Percentiles rank a stretch among this genome's conserved stretches.
Evolutionary conservation across 2,113 vertebrate genomes (phyloP).

Genomic region (Nannospalax galili): DNA sequence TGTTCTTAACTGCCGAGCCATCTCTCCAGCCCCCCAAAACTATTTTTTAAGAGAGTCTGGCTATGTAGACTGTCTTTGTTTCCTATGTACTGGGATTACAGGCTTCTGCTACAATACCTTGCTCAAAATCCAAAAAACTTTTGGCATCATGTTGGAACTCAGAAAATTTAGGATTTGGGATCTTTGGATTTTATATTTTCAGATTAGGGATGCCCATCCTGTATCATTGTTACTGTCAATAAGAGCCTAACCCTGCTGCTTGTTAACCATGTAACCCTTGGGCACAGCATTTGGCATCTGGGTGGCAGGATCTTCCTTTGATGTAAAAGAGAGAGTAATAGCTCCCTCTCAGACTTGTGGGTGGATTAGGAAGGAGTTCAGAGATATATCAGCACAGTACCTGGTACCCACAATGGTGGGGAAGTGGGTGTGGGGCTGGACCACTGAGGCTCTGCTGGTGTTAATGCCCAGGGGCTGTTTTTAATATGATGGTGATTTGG

Average conservation of each 20-base stretch:
- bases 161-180: not conserved
- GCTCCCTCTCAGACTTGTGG: not conserved
- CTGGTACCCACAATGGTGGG: not conserved
- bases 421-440: not conserved
- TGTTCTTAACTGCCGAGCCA: too few relatives aligned
- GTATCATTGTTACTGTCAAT: not conserved
- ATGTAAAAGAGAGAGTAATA: not conserved
- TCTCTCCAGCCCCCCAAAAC: too few relatives aligned
- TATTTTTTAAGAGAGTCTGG: not conserved
- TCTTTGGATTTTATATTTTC: not conserved
- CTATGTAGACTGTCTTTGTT: too few relatives aligned
- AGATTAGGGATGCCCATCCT: not conserved
- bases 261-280: not conserved
- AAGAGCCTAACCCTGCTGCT: not conserved
- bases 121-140: not conserved
- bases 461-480: not conserved
- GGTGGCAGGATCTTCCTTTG: not conserved
- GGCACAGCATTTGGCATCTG: not conserved
- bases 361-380: slow-evolving; percentile 12
- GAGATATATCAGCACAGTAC: not conserved
- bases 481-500: not conserved
- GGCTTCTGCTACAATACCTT: not conserved
- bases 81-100: not conserved
- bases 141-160: not conserved
- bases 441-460: not conserved